Evolutionary conservation across 2,797 vertebrate genomes (phyloP).

Genomic region (Peromyscus melanophrys): DNA sequence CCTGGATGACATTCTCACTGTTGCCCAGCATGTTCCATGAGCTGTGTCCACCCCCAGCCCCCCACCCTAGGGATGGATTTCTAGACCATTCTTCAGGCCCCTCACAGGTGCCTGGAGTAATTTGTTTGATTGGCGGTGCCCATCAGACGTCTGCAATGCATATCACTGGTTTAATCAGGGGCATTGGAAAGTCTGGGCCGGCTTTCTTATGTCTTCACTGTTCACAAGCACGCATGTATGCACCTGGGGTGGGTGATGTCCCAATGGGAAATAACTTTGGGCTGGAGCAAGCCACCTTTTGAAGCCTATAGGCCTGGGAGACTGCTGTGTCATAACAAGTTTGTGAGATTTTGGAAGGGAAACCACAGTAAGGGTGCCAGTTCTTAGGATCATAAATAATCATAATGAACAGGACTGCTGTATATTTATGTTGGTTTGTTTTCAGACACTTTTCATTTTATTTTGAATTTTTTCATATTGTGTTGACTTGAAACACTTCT

Average conservation of each 20-base stretch:
- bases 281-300: constrained; percentile 53
- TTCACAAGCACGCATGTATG: rapidly evolving
- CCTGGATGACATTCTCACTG: constrained; percentile 89
- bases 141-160: not conserved
- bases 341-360: constrained; percentile 85
- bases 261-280: constrained; percentile 12
- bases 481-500: constrained; percentile 89
- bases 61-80: not conserved
- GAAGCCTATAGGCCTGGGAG: constrained; percentile 73
- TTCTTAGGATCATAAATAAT: constrained; percentile 89
- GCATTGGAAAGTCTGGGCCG: not conserved
- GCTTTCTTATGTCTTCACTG: not conserved
- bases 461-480: constrained; percentile 90
- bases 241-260: not conserved
- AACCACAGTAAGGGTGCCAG: constrained; percentile 84
- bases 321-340: constrained; percentile 67
- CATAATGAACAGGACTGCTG: constrained; percentile 89
- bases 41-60: constrained; percentile 4
- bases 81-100: constrained; percentile 34
- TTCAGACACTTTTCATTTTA: constrained; percentile 89
- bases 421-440: constrained; percentile 89
- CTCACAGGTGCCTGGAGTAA: not conserved
- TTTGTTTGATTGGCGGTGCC: constrained; percentile 47
- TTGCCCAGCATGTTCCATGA: constrained; percentile 75
- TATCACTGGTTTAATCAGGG: not conserved